Base-by-base conservation (phyloP, 2,888 invertebrate genomes). In the Napeogenes sylphis region DNA sequence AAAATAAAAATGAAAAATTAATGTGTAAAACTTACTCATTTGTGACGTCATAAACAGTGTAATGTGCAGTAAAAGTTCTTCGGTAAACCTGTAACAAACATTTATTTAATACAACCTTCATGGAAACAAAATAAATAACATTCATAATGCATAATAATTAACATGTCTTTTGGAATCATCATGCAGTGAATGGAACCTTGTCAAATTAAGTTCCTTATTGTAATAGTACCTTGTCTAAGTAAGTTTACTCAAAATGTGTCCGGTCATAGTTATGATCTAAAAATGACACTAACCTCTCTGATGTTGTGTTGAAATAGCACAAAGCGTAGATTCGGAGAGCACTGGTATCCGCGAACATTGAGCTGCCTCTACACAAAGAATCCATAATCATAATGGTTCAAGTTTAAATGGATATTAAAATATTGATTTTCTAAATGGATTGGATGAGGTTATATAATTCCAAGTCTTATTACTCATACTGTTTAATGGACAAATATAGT, bases 221-320 rank as follows among this genome's bases (percentile, higher is more conserved):
- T 21, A 21, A 21, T 21, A 21, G 21, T 21, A 21, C 21, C 21
- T 21, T 21, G 21, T 21, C 21, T 21, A 21, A 21, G 21, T 21
- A 21, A 21, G 21, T 35, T 35, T 5, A 35, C 4, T 35, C 6
- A 35, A 65, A 61, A 64, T 68, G 62, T 45, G 21, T 33, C 61
- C 64, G 56, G 35, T 70, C 13, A 30, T 46, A 57, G 30, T 42
- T 56, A 42, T 4, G 14, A 47, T n/a, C 12, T 10, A 12, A 53
- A 42, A 6, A 53, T 30, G 21, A 30, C 30, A 42, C 42, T 10
- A 3, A 97, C 97, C 92, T 95, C 94, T 90, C 96, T 95, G 87
- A 96, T 94, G 90, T 96, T 95, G 92, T 96, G 96, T 90, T 95
- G 94, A 90, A 97, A 95, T 78, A 97, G 93, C 81, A 97, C 96